These are phyloP conservation scores for Coleophora deauratella DNA, from an alignment of 2,888 invertebrate genomes.

Conservation along the genomic window DNA sequence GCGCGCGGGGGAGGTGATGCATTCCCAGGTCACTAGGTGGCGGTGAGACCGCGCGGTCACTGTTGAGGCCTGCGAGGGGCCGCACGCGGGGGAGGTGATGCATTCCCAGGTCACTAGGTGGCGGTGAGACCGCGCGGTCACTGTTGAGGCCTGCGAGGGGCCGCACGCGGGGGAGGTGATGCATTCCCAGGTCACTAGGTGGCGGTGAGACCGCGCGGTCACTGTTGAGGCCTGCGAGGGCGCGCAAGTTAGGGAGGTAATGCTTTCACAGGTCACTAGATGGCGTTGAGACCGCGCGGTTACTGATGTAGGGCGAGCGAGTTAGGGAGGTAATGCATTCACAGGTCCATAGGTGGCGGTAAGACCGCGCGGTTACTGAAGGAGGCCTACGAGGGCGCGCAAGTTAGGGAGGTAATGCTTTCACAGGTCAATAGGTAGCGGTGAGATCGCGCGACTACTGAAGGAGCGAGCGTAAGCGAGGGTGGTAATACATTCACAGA, in stretches of 20 bases:
- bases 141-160: too few relatives aligned
- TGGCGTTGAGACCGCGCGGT: too few relatives aligned
- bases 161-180: conserved; percentile 79
- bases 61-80: conserved; percentile 76
- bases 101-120: too few relatives aligned
- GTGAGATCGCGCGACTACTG: too few relatives aligned
- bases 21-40: conserved; percentile 74
- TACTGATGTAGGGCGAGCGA: too few relatives aligned
- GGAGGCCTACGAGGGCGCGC: conserved; percentile 79
- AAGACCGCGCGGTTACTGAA: conserved; percentile 78
- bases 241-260: conserved; percentile 72
- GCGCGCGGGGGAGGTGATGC: conserved; percentile 79
- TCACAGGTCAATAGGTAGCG: too few relatives aligned
- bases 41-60: conserved; percentile 80
- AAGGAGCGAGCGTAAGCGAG: too few relatives aligned
- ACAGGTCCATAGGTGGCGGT: conserved; percentile 64
- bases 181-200: conserved; percentile 76
- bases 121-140: too few relatives aligned
- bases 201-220: conserved; percentile 80
- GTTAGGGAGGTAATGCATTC: conserved; percentile 84
- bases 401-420: conserved; percentile 46
- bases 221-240: conserved; percentile 74
- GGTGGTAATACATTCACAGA: too few relatives aligned
- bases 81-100: conserved; percentile 63
- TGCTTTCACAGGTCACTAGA: too few relatives aligned